A percentile compares a stretch with the other conserved stretches of the same genome.
Evolutionary conservation across 1,140 invertebrate species (phyloP).

Genomic region (Drosophila dunni): DNA sequence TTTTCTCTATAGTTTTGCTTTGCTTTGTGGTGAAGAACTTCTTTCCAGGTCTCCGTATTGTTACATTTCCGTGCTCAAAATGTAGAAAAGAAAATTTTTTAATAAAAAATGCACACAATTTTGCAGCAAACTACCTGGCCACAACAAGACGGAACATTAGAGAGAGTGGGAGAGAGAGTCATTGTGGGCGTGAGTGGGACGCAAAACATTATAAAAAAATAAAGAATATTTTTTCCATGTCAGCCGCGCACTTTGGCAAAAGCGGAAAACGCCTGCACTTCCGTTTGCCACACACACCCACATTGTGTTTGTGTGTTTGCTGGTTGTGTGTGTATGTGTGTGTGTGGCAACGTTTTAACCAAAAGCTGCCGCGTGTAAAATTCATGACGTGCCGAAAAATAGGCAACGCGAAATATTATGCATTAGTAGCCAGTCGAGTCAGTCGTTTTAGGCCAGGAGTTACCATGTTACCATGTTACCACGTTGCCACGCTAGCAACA

Average conservation of each 20-base stretch:
- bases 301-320: slow-evolving; percentile 13
- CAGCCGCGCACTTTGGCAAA: slow-evolving; percentile 62
- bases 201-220: slow-evolving; percentile 34
- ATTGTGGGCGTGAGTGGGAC: not conserved
- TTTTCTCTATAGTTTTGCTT: slow-evolving; percentile 22
- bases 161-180: not conserved
- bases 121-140: slow-evolving; percentile 67
- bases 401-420: slow-evolving; percentile 74
- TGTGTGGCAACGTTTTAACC: slow-evolving; percentile 23
- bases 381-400: slow-evolving; percentile 75
- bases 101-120: slow-evolving; percentile 76
- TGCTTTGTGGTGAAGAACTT: slow-evolving; percentile 57
- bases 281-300: slow-evolving; percentile 57
- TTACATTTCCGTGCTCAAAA: slow-evolving; percentile 74
- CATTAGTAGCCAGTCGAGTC: slow-evolving; percentile 58
- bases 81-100: slow-evolving; percentile 59
- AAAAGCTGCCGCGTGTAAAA: slow-evolving; percentile 59
- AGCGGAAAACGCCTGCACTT: slow-evolving; percentile 79
- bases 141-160: slow-evolving; percentile 16
- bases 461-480: not conserved
- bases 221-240: slow-evolving; percentile 52
- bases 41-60: slow-evolving; percentile 53
- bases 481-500: slow-evolving; percentile 27
- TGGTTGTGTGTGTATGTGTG: slow-evolving; percentile 7
- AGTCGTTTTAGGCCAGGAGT: slow-evolving; percentile 3